Base-by-base conservation (phyloP, 2,888 invertebrate genomes). In the Ectropis crepuscularia region DNA sequence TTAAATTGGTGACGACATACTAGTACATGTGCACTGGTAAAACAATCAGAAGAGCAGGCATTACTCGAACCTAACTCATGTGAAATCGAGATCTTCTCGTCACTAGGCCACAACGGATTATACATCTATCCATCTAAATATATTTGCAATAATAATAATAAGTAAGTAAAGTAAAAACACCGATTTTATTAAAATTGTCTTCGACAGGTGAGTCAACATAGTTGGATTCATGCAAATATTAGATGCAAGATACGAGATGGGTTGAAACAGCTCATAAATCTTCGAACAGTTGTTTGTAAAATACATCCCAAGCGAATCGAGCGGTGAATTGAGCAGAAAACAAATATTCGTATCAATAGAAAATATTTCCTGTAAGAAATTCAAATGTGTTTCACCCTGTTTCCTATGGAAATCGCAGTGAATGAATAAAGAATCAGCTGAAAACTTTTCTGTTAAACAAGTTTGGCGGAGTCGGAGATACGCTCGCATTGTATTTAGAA, bases 341-440 rank as follows among this genome's bases (percentile, higher is more conserved):
- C 83, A 87, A 86, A 86, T 83, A 84, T 85, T 83, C 81, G 74
- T 78, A 85, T 83, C 84, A 82, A 83, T 82, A 79, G 74, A 77
- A 76, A 78, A 82, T 80, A 82, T 81, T 79, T 76, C 74, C 78
- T 69, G 76, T 81, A 82, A 87, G 83, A 87, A 82, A 87, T 85
- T 85, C 83, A 86, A 86, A 88, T 80, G 78, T 66, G 76, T 79
- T 79, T 78, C 76, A 79, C 80, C 78, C 79, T 81, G 82, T 83
- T 84, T 82, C 80, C 79, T 82, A 88, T 86, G 86, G 81, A 85
- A 86, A 88, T 88, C 79, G 80, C 68, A 73, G 70, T 70, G 83
- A 85, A 87, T 87, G 86, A 87, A 89, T 89, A 86, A 87, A 81
- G 79, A 83, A 83, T 84, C 77, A 77, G 75, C 69, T 69, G 74